Base-by-base conservation (phyloP, 2,113 vertebrate genomes). In the Coreoperca whiteheadi region DNA sequence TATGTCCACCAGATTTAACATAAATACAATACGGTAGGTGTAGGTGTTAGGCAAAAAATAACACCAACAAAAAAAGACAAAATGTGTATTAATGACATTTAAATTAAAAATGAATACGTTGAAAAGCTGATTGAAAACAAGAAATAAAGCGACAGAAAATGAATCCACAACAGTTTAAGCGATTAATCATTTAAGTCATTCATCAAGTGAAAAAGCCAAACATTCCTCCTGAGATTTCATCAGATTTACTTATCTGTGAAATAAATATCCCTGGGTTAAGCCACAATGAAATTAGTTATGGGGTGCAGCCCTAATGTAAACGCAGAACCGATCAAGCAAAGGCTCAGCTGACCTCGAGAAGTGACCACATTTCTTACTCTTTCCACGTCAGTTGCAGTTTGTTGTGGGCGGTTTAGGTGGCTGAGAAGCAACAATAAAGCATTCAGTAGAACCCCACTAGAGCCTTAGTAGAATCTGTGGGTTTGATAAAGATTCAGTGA, bases 401-500 rank as follows among this genome's bases (percentile, higher is more conserved):
- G 8, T 8, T 57, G 51, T 77, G 12, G 30, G 39, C 1, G 12
- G 18, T 57, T 72, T 8, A 39, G 16, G 11, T 48, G 64, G 41
- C 34, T 64, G 51, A 69, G 12, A 75, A 71, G 72, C 6, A 25
- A 21, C 23, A 37, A 60, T 25, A 37, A 60, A 56, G 18, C 53
- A 1, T 28, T 54, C 20, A 50, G 66, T 51, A 18, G 37, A 56
- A n/a, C 1, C 63, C 61, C 41, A 21, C 30, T 41, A 23, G 39
- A 73, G 37, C 20, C 69, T 6, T 21, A 16, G 46, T 12, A 60
- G 15, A 74, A 70, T 59, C n/a, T 59, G 43, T 61, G 21, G n/a
- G 16, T 39, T 46, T 61, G 48, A 79, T 59, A 12, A 54, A 82
- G 74, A 75, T 60, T 89, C 51, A 37, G 8, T 37, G 77, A 79